Conservation (phyloP, 2,113 vertebrate genomes). For the Siphamia tubifer region DNA sequence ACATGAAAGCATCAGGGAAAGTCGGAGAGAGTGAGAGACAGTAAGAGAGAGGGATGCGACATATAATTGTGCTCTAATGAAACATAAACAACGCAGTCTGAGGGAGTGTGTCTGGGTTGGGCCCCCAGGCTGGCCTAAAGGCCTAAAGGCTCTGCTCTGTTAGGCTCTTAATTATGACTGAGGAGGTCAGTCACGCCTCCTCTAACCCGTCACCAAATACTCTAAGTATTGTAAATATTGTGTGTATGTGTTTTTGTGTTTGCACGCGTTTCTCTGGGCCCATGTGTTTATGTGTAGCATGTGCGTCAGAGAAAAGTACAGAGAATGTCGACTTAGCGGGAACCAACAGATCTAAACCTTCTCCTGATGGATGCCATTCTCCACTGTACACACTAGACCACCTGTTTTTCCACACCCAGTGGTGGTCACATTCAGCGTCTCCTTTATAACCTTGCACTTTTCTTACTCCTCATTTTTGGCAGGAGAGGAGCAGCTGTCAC, state of each 20-base stretch:
- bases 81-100: conserved; percentile 73
- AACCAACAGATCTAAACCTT: conserved; percentile 13
- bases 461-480: not conserved
- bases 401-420: conserved; percentile 23
- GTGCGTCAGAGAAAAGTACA: conserved; percentile 65
- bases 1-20: conserved; percentile 22
- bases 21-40: conserved; percentile 20
- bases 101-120: conserved; percentile 70
- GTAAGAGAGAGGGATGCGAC: conserved; percentile 56
- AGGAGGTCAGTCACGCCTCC: conserved; percentile 64
- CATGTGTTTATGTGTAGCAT: conserved; percentile 28
- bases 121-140: conserved; percentile 52
- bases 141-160: conserved; percentile 65
- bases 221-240: conserved; percentile 60
- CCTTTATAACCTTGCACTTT: conserved; percentile 23
- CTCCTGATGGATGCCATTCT: not conserved
- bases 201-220: conserved; percentile 62
- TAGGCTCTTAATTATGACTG: conserved; percentile 76
- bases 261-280: conserved; percentile 9
- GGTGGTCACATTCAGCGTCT: conserved; percentile 17
- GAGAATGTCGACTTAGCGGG: conserved; percentile 24
- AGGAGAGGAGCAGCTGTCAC: conserved; percentile 45
- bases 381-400: conserved; percentile 20
- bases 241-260: conserved; percentile 49
- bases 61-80: conserved; percentile 75